These are phyloP conservation scores for Erpornis zantholeuca DNA, from an alignment of 2,113 vertebrate genomes.

Conservation along the genomic window DNA sequence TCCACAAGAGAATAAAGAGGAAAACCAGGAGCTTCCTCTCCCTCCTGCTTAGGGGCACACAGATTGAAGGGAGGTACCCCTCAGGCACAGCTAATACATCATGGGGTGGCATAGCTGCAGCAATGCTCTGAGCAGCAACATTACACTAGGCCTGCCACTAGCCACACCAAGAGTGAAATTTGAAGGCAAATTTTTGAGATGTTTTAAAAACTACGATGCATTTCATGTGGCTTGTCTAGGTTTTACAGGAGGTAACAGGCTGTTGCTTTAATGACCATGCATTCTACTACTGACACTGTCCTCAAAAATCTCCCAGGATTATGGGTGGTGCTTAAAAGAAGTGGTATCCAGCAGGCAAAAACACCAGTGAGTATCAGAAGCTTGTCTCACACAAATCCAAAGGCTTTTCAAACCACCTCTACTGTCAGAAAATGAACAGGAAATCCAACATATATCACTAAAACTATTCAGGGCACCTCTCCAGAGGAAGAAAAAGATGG, in stretches of 20 bases:
- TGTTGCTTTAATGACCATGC: background rate
- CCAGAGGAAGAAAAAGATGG: background rate
- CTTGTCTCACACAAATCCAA: background rate
- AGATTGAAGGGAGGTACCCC: background rate
- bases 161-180: background rate
- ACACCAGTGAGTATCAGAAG: background rate
- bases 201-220: accelerated
- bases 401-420: background rate
- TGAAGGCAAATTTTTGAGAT: background rate
- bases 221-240: background rate
- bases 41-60: background rate
- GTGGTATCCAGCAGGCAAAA: background rate
- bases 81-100: background rate
- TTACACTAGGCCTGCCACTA: background rate
- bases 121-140: background rate
- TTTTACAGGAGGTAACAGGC: background rate
- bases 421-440: background rate
- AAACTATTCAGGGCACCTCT: background rate
- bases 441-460: background rate
- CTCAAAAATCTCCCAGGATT: background rate
- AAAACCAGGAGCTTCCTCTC: background rate
- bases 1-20: background rate
- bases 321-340: background rate
- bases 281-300: background rate
- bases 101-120: background rate